phyloP scores from a whole-genome alignment of 2,888 invertebrate genomes.

The Charanyca ferruginea region DNA sequence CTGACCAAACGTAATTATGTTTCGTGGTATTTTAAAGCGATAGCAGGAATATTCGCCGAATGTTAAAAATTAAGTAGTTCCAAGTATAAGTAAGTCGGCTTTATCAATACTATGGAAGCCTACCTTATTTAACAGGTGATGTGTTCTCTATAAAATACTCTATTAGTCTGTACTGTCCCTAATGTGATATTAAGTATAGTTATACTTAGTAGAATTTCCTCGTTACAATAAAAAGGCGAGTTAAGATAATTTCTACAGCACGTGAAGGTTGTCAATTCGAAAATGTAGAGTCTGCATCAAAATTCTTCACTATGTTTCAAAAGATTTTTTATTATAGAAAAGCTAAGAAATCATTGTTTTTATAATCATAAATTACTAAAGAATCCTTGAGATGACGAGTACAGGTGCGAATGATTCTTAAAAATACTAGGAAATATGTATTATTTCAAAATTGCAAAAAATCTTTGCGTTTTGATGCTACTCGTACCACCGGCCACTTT shows the following conservation, averaged over 20 bases:
- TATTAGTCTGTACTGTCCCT: conserved; percentile 29
- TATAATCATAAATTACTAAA: neutral
- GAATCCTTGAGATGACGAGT: neutral
- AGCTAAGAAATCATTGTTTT: neutral
- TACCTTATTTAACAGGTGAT: conserved; percentile 26
- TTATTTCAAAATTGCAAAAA: neutral
- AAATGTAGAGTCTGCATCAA: conserved; percentile 19
- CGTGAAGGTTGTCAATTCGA: conserved; percentile 44
- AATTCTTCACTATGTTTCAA: neutral
- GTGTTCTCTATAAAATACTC: conserved; percentile 25
- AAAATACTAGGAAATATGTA: neutral
- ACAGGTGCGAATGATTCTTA: neutral
- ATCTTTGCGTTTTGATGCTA: neutral
- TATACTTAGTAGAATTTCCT: conserved; percentile 46
- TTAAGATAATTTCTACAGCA: conserved; percentile 41
- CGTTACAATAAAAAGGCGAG: conserved; percentile 47
- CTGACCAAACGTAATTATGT: neutral
- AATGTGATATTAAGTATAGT: conserved; percentile 57
- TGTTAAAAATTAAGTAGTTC: too few relatives aligned
- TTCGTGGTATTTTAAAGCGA: neutral
- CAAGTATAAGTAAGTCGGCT: neutral
- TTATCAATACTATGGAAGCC: neutral
- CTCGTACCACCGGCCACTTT: conserved; percentile 6
- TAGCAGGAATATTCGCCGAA: neutral
- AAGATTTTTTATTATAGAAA: neutral